Evolutionary conservation across 2,888 invertebrate genomes (phyloP).

Genomic region (Drosophila neotestacea): DNA sequence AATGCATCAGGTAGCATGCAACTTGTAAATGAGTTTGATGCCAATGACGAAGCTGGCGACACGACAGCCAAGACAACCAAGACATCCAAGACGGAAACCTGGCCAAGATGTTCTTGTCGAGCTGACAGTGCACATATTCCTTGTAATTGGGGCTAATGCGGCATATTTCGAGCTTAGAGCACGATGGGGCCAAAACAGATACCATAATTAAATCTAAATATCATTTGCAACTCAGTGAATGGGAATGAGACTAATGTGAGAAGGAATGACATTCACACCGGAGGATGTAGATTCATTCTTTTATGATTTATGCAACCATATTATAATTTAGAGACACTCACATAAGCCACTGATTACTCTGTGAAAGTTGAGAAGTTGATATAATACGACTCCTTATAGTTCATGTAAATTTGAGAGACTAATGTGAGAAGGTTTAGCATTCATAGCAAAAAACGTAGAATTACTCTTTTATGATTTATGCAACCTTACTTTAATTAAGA

Average conservation of each 20-base stretch:
- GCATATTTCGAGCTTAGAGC: neutral
- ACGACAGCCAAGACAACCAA: conserved; percentile 22
- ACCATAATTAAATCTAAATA: conserved; percentile 24
- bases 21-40: conserved; percentile 56
- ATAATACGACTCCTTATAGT: neutral
- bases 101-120: conserved; percentile 32
- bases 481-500: too few species aligned
- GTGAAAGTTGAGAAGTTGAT: neutral
- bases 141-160: conserved; percentile 50
- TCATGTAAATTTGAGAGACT: too few species aligned
- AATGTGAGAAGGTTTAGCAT: neutral
- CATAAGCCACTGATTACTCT: neutral
- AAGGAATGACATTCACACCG: neutral
- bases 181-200: neutral
- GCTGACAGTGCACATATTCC: conserved; percentile 46
- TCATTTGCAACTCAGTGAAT: conserved; percentile 4
- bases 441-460: neutral
- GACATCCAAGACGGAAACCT: conserved; percentile 26
- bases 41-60: conserved; percentile 51
- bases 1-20: conserved; percentile 55
- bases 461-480: neutral
- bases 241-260: neutral
- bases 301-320: neutral
- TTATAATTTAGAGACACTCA: neutral
- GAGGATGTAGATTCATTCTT: neutral